These are phyloP conservation scores for Gouania willdenowi DNA, from an alignment of 2,797 vertebrate species.

Conservation along the genomic window DNA sequence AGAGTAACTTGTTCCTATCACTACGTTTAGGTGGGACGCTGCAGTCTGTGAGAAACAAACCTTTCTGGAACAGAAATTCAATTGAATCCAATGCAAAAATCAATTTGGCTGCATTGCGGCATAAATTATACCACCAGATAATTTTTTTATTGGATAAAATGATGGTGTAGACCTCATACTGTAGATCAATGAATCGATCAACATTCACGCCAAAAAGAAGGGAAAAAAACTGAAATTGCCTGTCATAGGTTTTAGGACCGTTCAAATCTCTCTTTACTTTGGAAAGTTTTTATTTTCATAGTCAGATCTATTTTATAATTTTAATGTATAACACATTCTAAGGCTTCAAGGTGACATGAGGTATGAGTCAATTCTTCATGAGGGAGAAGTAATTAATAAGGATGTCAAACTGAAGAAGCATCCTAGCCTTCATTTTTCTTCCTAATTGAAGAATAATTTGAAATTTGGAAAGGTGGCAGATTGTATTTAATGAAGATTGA, in stretches of 20 bases:
- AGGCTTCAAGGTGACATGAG: constrained; percentile 69
- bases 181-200: too few species aligned
- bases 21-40: too few species aligned
- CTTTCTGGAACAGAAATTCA: too few species aligned
- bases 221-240: constrained; percentile 7
- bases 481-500: constrained; percentile 76
- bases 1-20: too few species aligned
- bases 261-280: constrained; percentile 5
- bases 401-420: constrained; percentile 68
- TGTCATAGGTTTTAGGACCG: neutral
- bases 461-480: constrained; percentile 71
- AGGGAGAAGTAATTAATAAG: constrained; percentile 75
- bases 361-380: constrained; percentile 67
- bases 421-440: constrained; percentile 73
- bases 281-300: constrained; percentile 24
- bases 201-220: constrained; percentile 4
- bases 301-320: constrained; percentile 31
- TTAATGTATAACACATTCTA: constrained; percentile 34
- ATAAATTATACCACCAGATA: too few species aligned
- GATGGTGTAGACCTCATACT: too few species aligned
- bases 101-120: too few species aligned
- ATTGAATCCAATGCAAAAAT: too few species aligned
- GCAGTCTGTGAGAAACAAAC: too few species aligned
- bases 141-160: too few species aligned
- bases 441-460: constrained; percentile 77